phyloP scores from a whole-genome alignment of 2,888 invertebrate species.

The Oligia latruncula region DNA sequence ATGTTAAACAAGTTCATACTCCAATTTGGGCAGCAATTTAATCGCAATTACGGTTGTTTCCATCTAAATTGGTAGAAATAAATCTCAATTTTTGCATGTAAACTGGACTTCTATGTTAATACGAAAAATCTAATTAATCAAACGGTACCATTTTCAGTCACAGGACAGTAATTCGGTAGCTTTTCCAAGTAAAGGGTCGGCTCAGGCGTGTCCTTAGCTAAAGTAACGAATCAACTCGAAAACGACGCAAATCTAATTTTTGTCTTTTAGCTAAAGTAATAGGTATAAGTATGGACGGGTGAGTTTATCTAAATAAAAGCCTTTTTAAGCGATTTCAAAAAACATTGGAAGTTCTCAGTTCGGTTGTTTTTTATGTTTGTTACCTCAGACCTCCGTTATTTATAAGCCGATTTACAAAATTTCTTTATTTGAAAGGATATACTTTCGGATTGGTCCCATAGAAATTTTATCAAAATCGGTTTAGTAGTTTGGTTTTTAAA shows the following conservation, averaged over 20 bases:
- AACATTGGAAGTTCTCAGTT: no score
- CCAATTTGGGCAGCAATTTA: slow-evolving; percentile 47
- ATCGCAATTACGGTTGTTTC: slow-evolving; percentile 62
- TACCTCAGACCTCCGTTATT: no score
- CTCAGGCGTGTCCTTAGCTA: slow-evolving; percentile 48
- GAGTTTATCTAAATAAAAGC: slow-evolving; percentile 25
- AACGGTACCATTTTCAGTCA: slow-evolving; percentile 49
- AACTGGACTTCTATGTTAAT: slow-evolving; percentile 70
- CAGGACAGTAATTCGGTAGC: slow-evolving; percentile 40
- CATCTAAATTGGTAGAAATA: slow-evolving; percentile 56
- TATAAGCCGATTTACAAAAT: no score
- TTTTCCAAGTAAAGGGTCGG: slow-evolving; percentile 45
- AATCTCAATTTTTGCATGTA: slow-evolving; percentile 68
- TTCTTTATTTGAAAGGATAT: no score
- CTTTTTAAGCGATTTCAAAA: neutral
- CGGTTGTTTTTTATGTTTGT: no score
- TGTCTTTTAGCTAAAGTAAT: slow-evolving; percentile 34
- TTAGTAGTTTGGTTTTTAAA: no score
- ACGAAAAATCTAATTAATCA: slow-evolving; percentile 64
- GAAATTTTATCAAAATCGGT: no score
- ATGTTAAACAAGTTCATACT: slow-evolving; percentile 23
- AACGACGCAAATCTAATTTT: slow-evolving; percentile 57
- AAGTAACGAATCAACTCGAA: slow-evolving; percentile 57
- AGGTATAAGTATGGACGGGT: slow-evolving; percentile 12
- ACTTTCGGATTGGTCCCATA: no score